phyloP scores from a whole-genome alignment of 2,888 invertebrate species.

The Diloba caeruleocephala region DNA sequence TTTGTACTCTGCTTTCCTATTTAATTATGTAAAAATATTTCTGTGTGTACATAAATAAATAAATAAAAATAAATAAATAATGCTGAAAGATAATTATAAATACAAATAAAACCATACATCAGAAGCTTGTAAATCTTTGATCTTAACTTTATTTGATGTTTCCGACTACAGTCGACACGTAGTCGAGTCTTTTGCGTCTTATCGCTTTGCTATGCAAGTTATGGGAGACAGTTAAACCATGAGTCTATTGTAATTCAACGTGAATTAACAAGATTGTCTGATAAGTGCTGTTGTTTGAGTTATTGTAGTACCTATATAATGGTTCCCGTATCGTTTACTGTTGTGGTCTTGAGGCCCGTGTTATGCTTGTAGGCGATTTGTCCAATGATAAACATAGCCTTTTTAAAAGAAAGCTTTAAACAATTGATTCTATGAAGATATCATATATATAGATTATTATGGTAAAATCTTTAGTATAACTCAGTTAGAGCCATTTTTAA shows the following conservation, averaged over 20 bases:
- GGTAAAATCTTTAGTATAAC: too few relatives aligned
- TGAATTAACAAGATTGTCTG: not conserved
- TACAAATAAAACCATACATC: not conserved
- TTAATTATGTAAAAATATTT: too few relatives aligned
- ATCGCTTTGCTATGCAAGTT: constrained; percentile 22
- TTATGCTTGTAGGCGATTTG: too few relatives aligned
- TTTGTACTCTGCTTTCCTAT: too few relatives aligned
- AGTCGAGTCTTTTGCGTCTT: not conserved
- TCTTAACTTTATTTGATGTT: constrained; percentile 7
- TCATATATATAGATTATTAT: too few relatives aligned
- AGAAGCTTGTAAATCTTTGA: constrained; percentile 4
- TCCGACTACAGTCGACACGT: not conserved
- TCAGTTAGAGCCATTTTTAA: too few relatives aligned
- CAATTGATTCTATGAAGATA: too few relatives aligned
- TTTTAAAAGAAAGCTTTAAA: too few relatives aligned
- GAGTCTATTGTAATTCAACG: constrained; percentile 8
- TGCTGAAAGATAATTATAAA: not conserved
- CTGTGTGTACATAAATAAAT: too few relatives aligned
- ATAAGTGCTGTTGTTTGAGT: not conserved
- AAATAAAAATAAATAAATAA: not conserved
- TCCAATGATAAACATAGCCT: too few relatives aligned
- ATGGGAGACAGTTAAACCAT: constrained; percentile 6
- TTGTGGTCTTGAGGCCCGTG: not conserved
- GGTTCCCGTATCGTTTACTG: not conserved
- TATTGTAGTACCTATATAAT: not conserved